Percentiles rank a stretch among this genome's conserved stretches.
Conservation (phyloP, 2,888 invertebrate species). For the Spialia ferax region DNA sequence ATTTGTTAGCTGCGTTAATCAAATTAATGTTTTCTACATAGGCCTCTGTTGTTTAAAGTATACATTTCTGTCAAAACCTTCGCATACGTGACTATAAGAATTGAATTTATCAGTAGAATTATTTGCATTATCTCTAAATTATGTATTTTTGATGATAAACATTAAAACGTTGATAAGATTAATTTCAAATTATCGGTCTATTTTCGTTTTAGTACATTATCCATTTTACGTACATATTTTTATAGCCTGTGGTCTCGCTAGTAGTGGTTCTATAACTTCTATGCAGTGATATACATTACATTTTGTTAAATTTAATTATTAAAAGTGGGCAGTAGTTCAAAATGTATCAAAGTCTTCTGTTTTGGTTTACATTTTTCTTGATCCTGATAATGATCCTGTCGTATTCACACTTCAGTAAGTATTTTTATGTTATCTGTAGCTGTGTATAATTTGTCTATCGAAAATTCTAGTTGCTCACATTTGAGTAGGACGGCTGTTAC, state of each 20-base stretch:
- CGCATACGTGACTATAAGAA: neutral
- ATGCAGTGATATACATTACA: neutral
- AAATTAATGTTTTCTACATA: no score
- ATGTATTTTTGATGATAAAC: constrained; percentile 34
- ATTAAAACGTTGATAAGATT: constrained; percentile 36
- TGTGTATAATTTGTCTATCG: neutral
- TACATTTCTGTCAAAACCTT: no score
- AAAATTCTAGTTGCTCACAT: neutral
- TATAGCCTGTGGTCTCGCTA: neutral
- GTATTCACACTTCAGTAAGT: constrained; percentile 54
- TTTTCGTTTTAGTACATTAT: neutral
- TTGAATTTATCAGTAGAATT: constrained; percentile 24
- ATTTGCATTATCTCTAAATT: constrained; percentile 41
- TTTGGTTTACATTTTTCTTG: constrained; percentile 54
- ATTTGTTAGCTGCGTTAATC: no score
- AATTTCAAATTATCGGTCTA: constrained; percentile 7
- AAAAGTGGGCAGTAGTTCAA: neutral
- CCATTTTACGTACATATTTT: neutral
- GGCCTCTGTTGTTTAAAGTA: no score
- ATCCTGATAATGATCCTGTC: constrained; percentile 49
- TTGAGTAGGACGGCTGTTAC: no score
- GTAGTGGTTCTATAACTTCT: neutral
- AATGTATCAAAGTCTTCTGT: constrained; percentile 52
- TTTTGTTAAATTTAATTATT: neutral
- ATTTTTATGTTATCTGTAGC: neutral